phyloP scores from a whole-genome alignment of 2,888 invertebrate genomes.

The Drosophila longiperda region DNA sequence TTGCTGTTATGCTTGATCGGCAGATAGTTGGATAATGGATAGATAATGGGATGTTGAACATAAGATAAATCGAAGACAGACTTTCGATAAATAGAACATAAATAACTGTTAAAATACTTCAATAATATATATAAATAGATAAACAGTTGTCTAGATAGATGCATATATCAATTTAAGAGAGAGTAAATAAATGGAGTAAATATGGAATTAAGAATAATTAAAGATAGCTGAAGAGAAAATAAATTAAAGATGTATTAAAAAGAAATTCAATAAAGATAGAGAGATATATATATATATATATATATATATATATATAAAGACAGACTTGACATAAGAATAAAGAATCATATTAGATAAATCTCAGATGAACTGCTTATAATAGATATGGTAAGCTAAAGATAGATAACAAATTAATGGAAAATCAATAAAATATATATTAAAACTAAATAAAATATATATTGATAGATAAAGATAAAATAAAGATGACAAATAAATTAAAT shows the following conservation, averaged over 20 bases:
- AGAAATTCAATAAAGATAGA: background rate
- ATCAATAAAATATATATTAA: background rate
- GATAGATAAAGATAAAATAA: too few species aligned
- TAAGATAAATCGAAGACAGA: background rate
- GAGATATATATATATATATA: background rate
- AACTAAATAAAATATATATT: background rate
- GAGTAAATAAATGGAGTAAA: background rate
- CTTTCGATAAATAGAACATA: background rate
- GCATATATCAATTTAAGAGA: background rate
- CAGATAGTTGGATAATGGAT: background rate
- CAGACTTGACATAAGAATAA: background rate
- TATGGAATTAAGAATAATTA: too few species aligned
- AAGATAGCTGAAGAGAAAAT: background rate
- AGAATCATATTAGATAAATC: background rate
- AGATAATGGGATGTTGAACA: background rate
- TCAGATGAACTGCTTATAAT: background rate
- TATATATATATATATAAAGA: too few species aligned
- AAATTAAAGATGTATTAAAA: background rate
- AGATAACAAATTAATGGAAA: background rate
- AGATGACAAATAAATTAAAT: too few species aligned
- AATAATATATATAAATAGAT: background rate
- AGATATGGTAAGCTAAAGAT: background rate
- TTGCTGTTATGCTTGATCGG: background rate
- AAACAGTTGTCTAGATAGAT: background rate
- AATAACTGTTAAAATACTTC: background rate